Percentiles rank a stretch among this genome's conserved stretches.
Evolutionary conservation across 2,797 vertebrate genomes (phyloP).

Genomic region (Ispidina lecontei): DNA sequence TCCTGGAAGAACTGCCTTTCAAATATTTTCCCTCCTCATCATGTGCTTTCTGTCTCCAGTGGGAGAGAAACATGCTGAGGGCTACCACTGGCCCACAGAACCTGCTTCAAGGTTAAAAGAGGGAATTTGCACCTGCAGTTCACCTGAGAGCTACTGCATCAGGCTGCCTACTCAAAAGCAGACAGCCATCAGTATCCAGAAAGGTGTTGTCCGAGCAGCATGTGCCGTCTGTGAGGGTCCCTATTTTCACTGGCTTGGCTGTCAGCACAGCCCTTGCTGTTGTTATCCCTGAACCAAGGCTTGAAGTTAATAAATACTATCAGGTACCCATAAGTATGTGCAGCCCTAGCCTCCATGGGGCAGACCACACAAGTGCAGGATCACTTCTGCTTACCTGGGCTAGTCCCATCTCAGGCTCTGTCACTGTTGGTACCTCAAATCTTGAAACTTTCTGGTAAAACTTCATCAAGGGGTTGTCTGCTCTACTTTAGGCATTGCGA

Average conservation of each 20-base stretch:
- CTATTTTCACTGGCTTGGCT: not conserved
- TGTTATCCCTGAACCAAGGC: not conserved
- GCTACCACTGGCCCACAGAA: not conserved
- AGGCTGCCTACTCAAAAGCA: not conserved
- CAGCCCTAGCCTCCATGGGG: not conserved
- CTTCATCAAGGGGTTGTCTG: not conserved
- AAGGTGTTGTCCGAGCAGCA: not conserved
- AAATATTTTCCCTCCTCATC: not conserved
- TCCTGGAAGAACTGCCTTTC: not conserved
- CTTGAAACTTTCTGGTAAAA: not conserved
- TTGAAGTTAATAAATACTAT: not conserved
- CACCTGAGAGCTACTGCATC: not conserved
- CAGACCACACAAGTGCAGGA: not conserved
- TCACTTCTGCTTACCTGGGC: not conserved
- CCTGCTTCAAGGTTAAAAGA: not conserved
- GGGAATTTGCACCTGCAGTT: not conserved
- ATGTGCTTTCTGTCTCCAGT: accelerated
- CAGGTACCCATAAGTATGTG: not conserved
- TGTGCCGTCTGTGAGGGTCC: not conserved
- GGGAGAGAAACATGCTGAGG: not conserved
- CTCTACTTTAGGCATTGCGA: not conserved
- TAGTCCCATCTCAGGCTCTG: not conserved
- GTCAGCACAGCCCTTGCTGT: not conserved
- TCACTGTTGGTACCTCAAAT: not conserved
- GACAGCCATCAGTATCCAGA: not conserved